These are phyloP conservation scores for Thamnophis sirtalis DNA, from an alignment of 2,113 vertebrate species.

Conservation along the genomic window DNA sequence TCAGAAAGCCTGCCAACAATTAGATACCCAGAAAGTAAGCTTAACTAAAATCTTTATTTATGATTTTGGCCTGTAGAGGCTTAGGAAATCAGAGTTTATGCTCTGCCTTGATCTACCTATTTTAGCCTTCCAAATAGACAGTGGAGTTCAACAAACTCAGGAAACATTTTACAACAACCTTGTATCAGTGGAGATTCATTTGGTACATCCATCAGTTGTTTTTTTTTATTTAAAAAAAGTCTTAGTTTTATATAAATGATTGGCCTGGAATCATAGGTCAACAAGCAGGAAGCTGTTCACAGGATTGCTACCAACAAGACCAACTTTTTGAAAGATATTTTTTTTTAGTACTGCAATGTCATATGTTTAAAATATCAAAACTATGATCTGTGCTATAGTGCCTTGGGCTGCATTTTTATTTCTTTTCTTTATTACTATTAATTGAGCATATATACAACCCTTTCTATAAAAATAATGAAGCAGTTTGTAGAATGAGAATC, in stretches of 20 bases:
- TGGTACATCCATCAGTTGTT: not conserved
- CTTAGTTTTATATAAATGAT: not conserved
- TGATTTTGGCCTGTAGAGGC: not conserved
- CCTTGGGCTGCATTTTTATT: not conserved
- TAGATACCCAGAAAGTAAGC: slow-evolving; percentile 87
- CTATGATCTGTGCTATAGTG: not conserved
- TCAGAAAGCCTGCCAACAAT: slow-evolving; percentile 87
- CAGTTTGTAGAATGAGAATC: not conserved
- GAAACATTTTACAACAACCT: not conserved
- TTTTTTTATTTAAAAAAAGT: not conserved
- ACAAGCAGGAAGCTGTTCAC: not conserved
- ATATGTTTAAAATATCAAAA: not conserved
- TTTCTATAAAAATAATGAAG: not conserved
- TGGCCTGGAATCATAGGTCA: not conserved
- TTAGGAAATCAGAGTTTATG: not conserved
- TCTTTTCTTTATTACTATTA: not conserved
- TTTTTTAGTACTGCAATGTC: not conserved
- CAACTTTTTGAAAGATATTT: not conserved
- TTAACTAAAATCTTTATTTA: not conserved
- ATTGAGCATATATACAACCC: not conserved
- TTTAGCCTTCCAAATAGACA: not conserved
- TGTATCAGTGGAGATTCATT: not conserved
- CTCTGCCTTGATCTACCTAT: not conserved
- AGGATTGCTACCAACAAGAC: not conserved
- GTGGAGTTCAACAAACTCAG: not conserved